Base-by-base conservation (phyloP, 2,888 invertebrate genomes). In the Chouioia cunea region DNA sequence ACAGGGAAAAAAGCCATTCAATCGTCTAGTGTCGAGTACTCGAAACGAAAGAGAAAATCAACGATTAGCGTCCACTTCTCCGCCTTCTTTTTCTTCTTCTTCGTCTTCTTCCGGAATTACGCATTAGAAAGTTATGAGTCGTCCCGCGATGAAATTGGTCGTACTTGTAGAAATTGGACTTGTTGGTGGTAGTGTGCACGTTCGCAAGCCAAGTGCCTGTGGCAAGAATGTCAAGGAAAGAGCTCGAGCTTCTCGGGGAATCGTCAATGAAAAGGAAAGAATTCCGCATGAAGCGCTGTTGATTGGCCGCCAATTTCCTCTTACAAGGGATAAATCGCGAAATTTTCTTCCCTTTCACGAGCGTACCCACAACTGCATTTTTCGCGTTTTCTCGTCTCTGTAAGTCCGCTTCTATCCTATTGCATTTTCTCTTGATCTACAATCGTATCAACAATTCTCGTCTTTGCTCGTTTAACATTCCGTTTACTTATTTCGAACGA, bases 221-320 rank as follows among this genome's bases (percentile, higher is more conserved):
- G 65, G 60, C 18, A 36, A 36, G 65, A 65, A 60, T 64, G 60
- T 44, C 20, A 65, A 69, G 56, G 27, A 53, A 59, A 75, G 74
- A 78, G 68, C 27, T 22, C 23, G 58, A 65, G 60, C 64, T 53
- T n/a, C 47, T 47, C 58, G 70, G 50, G 62, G 63, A 6, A 6
- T 64, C 57, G 58, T 54, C 65, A 62, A 48, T 57, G 59, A 68
- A 69, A 76, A 71, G 74, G 77, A 77, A 78, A 79, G 79, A 81
- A 80, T 79, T 79, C 77, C 66, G 79, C 77, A 82, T 85, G 83
- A 85, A 85, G 78, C 82, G 82, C 81, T 80, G 82, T 81, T 85
- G 84, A 85, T 85, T 85, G 84, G 82, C 83, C 79, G 78, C 36
- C 36, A 36, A 36, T 36, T 36, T 36, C 6, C 16, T 50, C 18